Conservation (phyloP, 2,888 invertebrate genomes). For the Leucoma salicis region DNA sequence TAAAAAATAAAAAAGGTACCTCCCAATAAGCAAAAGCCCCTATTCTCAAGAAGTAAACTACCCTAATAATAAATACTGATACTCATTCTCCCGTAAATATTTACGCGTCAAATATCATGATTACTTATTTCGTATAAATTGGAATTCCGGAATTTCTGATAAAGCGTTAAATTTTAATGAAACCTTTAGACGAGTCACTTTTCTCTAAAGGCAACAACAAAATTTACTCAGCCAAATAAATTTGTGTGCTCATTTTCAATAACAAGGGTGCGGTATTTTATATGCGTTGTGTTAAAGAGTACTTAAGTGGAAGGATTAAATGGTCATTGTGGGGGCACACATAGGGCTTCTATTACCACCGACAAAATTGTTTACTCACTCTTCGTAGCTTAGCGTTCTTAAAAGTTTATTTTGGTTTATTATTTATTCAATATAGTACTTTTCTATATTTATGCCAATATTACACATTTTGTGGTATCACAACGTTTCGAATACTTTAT, state of each 20-base stretch:
- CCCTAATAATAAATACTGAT: slow-evolving; percentile 2
- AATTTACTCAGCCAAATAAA: slow-evolving; percentile 50
- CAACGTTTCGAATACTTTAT: no score
- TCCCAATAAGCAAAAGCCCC: no score
- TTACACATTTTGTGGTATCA: no score
- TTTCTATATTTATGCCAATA: no score
- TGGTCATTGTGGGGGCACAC: slow-evolving; percentile 28
- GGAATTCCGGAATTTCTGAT: slow-evolving; percentile 6
- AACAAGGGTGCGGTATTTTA: slow-evolving; percentile 40
- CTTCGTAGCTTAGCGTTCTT: no score
- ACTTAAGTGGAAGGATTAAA: slow-evolving; percentile 39
- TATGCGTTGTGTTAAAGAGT: slow-evolving; percentile 30
- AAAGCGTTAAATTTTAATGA: slow-evolving; percentile 30
- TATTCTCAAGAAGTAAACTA: no score
- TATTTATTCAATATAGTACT: no score
- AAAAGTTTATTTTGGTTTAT: no score
- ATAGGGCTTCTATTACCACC: slow-evolving; percentile 21
- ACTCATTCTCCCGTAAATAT: slow-evolving; percentile 16
- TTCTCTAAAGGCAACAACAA: slow-evolving; percentile 28
- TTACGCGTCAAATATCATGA: slow-evolving; percentile 17
- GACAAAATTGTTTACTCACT: no score
- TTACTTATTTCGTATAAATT: slow-evolving; percentile 5
- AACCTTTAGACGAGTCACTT: slow-evolving; percentile 17
- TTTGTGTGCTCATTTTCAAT: slow-evolving; percentile 52
- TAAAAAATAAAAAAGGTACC: no score